phyloP scores from a whole-genome alignment of 1,140 invertebrate species.

The Temnothorax curvispinosus region DNA sequence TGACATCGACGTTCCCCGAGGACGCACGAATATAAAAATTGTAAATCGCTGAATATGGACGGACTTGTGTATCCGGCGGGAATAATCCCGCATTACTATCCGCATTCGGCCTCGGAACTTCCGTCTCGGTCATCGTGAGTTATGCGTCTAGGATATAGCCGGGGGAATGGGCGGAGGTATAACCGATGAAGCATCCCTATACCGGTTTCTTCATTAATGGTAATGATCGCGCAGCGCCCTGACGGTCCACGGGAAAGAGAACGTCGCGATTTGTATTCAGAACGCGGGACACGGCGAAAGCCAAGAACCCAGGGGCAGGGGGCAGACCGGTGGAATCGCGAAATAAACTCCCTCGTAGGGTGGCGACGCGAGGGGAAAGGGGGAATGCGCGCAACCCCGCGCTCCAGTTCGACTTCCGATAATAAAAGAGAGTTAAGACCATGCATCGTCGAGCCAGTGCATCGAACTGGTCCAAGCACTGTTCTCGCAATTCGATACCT shows the following conservation, averaged over 20 bases:
- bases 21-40: constrained; percentile 68
- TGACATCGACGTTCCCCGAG: constrained; percentile 49
- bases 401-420: constrained; percentile 72
- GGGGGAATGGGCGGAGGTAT: background rate
- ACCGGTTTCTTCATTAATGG: constrained; percentile 81
- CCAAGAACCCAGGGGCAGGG: constrained; percentile 59
- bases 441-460: background rate
- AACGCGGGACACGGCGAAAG: constrained; percentile 68
- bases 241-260: constrained; percentile 76
- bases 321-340: constrained; percentile 72
- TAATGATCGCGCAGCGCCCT: constrained; percentile 76
- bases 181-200: background rate
- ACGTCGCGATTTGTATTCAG: constrained; percentile 82
- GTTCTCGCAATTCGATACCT: background rate
- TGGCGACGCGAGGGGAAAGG: constrained; percentile 42
- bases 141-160: constrained; percentile 23
- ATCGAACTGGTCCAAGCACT: background rate
- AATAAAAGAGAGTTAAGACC: constrained; percentile 75
- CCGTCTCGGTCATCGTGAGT: constrained; percentile 48
- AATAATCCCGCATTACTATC: constrained; percentile 75
- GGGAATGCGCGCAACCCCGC: constrained; percentile 51
- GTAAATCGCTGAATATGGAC: constrained; percentile 67
- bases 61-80: constrained; percentile 53
- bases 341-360: constrained; percentile 78
- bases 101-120: constrained; percentile 72